Evolutionary conservation across 92 coral and sea anemone species (phyloP).

Genomic region (Metridium senile): DNA sequence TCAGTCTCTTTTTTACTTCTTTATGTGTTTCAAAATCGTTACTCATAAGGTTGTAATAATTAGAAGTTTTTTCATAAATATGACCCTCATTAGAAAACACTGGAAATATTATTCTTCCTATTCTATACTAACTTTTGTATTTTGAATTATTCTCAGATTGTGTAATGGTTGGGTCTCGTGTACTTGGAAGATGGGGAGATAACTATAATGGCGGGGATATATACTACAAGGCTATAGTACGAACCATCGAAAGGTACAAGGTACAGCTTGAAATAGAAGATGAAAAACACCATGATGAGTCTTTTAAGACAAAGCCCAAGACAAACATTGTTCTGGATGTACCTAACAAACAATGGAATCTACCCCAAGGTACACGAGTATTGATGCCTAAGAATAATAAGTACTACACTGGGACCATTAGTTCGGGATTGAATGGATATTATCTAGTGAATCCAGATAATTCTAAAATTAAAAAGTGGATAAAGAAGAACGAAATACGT

Average conservation of each 20-base stretch:
- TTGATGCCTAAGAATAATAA: background rate
- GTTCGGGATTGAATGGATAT: background rate
- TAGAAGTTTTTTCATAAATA: background rate
- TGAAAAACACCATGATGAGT: background rate
- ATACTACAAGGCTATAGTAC: constrained; percentile 18
- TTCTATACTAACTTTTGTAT: background rate
- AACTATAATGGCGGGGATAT: background rate
- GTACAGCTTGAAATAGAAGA: constrained; percentile 16
- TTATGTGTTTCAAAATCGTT: no score
- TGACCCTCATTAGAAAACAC: background rate
- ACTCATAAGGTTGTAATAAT: no score
- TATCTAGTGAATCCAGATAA: constrained; percentile 11
- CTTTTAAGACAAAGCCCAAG: background rate
- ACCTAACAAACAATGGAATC: constrained; percentile 9
- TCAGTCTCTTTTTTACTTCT: no score
- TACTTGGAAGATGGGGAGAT: constrained; percentile 18
- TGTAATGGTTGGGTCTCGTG: constrained; percentile 31
- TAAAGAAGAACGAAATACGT: constrained; percentile 4
- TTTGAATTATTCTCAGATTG: constrained; percentile 10
- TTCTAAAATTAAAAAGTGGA: background rate
- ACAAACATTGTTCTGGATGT: constrained; percentile 17
- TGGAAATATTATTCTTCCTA: no score
- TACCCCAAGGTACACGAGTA: constrained; percentile 20
- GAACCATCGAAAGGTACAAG: background rate
- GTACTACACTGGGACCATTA: constrained; percentile 23